Conservation (phyloP, 2,888 invertebrate species). For the Nephrotoma flavescens region DNA sequence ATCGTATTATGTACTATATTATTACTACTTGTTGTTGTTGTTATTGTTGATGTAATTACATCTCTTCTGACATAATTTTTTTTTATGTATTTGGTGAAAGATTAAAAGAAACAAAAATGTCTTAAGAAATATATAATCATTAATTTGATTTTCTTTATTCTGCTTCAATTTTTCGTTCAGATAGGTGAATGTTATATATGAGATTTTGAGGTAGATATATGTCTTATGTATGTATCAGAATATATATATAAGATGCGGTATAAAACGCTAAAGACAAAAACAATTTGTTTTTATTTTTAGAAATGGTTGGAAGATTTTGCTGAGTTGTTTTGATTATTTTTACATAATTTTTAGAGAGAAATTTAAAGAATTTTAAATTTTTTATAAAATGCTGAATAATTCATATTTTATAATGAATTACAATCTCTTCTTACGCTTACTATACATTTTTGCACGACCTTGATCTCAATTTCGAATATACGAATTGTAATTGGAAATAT, state of each 20-base stretch:
- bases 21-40: not conserved
- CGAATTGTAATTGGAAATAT: not conserved
- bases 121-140: not conserved
- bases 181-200: not conserved
- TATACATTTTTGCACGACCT: not conserved
- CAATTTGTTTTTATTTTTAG: not conserved
- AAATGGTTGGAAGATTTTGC: not conserved
- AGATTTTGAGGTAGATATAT: not conserved
- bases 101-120: not conserved
- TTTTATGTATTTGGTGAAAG: not conserved
- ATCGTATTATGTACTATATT: not conserved
- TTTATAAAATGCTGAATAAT: not conserved
- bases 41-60: not conserved
- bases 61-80: not conserved
- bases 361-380: not conserved
- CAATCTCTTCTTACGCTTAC: not conserved
- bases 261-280: not conserved
- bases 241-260: not conserved
- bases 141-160: not conserved
- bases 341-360: not conserved
- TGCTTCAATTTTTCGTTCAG: not conserved
- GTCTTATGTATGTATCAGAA: not conserved
- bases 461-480: not conserved
- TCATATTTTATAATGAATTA: not conserved
- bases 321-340: not conserved